phyloP scores from a whole-genome alignment of 2,888 invertebrate genomes.

The Aphrophora alni region DNA sequence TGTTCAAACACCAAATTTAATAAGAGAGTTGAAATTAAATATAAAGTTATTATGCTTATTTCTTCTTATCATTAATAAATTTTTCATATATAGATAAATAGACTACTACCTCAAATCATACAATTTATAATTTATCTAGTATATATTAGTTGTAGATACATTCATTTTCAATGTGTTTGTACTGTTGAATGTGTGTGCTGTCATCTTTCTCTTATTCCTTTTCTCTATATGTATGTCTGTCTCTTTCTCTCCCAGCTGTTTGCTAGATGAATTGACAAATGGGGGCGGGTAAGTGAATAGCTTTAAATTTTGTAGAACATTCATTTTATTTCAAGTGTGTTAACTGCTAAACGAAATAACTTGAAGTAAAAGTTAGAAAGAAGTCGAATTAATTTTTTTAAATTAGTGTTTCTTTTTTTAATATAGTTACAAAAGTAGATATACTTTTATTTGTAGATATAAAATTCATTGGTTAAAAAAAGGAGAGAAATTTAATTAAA shows the following conservation, averaged over 20 bases:
- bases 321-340: not conserved
- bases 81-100: too few species aligned
- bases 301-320: conserved; percentile 4
- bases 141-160: not conserved
- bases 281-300: conserved; percentile 38
- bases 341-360: not conserved
- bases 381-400: too few species aligned
- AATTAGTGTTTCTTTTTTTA: too few species aligned
- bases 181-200: conserved; percentile 52
- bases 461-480: too few species aligned
- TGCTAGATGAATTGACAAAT: conserved; percentile 55
- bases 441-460: too few species aligned
- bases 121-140: conserved; percentile 13
- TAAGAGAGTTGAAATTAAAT: too few species aligned
- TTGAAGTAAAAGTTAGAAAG: too few species aligned
- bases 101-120: not conserved
- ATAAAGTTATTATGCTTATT: too few species aligned
- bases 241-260: conserved; percentile 68
- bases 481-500: too few species aligned
- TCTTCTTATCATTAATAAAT: too few species aligned
- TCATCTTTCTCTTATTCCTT: conserved; percentile 56
- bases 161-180: conserved; percentile 39
- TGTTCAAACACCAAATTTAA: too few species aligned
- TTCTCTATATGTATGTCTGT: conserved; percentile 56
- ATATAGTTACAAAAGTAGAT: too few species aligned